phyloP scores from a whole-genome alignment of 1,140 invertebrate genomes.

The Pseudomyrmex pallidus region DNA sequence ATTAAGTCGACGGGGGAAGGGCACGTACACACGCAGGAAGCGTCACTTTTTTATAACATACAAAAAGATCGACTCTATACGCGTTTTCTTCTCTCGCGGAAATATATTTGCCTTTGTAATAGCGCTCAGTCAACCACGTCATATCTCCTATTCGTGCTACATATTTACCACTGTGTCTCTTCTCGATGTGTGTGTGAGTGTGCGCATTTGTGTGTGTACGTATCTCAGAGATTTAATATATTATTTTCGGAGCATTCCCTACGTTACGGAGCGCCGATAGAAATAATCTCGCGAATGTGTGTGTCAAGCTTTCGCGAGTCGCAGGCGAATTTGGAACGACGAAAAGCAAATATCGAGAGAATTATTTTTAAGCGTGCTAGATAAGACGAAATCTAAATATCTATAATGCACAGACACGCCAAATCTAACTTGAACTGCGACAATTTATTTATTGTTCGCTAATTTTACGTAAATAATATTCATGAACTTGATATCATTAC shows the following conservation, averaged over 20 bases:
- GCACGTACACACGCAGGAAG: background rate
- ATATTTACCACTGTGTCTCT: background rate
- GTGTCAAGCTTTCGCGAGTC: constrained; percentile 19
- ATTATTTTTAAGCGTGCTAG: constrained; percentile 5
- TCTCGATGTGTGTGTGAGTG: background rate
- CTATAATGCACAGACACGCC: background rate
- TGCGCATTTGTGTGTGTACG: constrained; percentile 11
- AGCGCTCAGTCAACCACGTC: background rate
- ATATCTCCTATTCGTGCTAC: too few relatives aligned
- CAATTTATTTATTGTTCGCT: background rate
- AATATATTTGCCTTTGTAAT: constrained; percentile 25
- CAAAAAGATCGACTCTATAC: background rate
- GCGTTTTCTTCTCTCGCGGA: background rate
- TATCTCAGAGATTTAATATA: background rate
- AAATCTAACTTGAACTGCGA: constrained; percentile 2
- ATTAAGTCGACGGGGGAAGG: background rate
- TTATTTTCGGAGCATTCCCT: constrained; percentile 38
- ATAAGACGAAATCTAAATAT: constrained; percentile 4
- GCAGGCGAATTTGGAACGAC: constrained; percentile 7
- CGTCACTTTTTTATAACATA: constrained; percentile 16
- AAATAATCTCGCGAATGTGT: constrained; percentile 53
- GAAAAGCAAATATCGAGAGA: constrained; percentile 33
- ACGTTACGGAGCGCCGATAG: constrained; percentile 31
- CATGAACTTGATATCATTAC: too few relatives aligned
- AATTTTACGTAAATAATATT: background rate